phyloP scores from a whole-genome alignment of 2,888 invertebrate genomes.

The Hipparchia sbordonii region DNA sequence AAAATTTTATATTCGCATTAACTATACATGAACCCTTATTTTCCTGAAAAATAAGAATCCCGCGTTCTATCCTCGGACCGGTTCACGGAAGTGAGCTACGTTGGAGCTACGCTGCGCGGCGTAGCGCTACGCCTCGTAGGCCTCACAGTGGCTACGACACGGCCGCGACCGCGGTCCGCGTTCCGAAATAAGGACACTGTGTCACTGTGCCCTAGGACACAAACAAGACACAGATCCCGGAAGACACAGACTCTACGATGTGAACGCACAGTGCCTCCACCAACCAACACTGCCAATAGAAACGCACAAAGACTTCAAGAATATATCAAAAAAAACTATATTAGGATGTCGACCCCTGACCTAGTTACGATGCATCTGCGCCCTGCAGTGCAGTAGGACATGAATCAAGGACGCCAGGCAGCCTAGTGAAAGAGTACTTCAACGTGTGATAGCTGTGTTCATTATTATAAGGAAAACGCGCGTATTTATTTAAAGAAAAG shows the following conservation, averaged over 20 bases:
- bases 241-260: conserved; percentile 43
- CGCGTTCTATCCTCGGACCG: conserved; percentile 54
- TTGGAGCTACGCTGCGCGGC: conserved; percentile 57
- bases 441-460: conserved; percentile 76
- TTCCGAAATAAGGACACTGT: conserved; percentile 65
- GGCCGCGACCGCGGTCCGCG: conserved; percentile 62
- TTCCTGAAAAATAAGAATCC: conserved; percentile 37
- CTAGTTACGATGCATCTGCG: conserved; percentile 70
- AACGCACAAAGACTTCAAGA: conserved; percentile 52
- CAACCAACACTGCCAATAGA: conserved; percentile 58
- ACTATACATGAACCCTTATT: background rate
- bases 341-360: conserved; percentile 72
- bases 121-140: conserved; percentile 77
- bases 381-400: conserved; percentile 63
- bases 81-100: conserved; percentile 64
- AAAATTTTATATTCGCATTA: too few relatives aligned
- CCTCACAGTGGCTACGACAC: conserved; percentile 73
- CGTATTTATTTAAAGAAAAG: conserved; percentile 47
- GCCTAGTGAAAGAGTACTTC: conserved; percentile 51
- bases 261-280: conserved; percentile 52
- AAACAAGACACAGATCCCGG: conserved; percentile 48
- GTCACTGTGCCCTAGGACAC: conserved; percentile 59
- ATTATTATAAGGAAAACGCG: conserved; percentile 55
- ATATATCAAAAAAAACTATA: conserved; percentile 42
- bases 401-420: conserved; percentile 43